Conservation (phyloP, 2,113 vertebrate species). For the Collichthys lucidus region DNA sequence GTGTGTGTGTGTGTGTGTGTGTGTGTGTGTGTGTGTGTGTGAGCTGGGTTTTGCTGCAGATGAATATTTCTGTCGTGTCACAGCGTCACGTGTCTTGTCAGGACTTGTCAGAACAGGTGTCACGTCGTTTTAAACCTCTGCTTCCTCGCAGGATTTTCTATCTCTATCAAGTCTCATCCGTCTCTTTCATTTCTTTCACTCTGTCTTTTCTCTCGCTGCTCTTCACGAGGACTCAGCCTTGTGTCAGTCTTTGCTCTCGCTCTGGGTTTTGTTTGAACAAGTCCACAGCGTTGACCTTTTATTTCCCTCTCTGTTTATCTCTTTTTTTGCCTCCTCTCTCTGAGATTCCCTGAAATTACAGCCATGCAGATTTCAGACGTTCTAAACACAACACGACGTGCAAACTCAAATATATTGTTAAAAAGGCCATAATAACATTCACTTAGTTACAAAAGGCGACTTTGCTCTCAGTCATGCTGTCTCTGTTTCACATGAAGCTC, state of each 20-base stretch:
- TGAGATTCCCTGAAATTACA: conserved; percentile 14
- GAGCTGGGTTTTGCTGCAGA: neutral
- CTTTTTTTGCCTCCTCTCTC: neutral
- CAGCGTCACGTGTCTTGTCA: conserved; percentile 57
- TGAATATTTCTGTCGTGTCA: conserved; percentile 43
- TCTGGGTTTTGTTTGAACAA: neutral
- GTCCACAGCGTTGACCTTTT: conserved; percentile 1
- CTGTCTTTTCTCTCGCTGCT: neutral
- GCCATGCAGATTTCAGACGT: neutral
- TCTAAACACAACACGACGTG: neutral
- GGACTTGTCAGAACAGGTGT: conserved; percentile 72
- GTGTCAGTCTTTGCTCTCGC: neutral
- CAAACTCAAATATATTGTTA: conserved; percentile 1
- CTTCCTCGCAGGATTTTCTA: conserved; percentile 10
- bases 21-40: no score
- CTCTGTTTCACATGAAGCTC: conserved; percentile 21
- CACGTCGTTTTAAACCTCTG: conserved; percentile 7
- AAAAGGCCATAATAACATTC: conserved; percentile 25
- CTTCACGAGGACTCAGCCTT: neutral
- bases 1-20: no score
- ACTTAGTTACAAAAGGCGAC: neutral
- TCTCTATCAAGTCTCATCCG: conserved; percentile 1
- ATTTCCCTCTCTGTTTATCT: neutral
- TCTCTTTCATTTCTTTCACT: conserved; percentile 4
- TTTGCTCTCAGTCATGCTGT: conserved; percentile 23